Evolutionary conservation across 2,113 vertebrate species (phyloP).

Genomic region (Noturus placidus): DNA sequence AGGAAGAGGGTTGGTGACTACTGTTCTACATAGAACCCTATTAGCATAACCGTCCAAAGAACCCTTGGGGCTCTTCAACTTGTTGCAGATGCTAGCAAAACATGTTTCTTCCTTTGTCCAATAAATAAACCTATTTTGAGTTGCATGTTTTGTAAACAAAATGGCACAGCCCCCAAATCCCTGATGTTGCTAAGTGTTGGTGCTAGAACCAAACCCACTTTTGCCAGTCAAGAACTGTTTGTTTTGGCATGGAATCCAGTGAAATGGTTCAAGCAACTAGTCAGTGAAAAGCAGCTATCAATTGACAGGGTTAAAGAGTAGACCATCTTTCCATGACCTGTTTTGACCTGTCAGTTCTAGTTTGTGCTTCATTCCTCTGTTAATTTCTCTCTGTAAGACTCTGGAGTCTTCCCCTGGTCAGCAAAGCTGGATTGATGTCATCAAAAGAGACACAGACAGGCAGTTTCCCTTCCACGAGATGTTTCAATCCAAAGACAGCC

Average conservation of each 20-base stretch:
- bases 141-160: neutral
- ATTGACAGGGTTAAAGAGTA: neutral
- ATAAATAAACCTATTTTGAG: neutral
- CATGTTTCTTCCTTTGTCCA: neutral
- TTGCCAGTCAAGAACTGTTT: neutral
- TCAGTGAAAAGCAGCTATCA: neutral
- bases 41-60: neutral
- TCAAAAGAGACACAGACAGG: constrained; percentile 82
- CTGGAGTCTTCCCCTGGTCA: constrained; percentile 72
- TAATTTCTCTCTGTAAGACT: constrained; percentile 51
- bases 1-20: too few relatives aligned
- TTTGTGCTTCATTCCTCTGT: neutral
- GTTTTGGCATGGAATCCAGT: neutral
- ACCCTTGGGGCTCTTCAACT: too few relatives aligned
- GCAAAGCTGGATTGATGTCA: constrained; percentile 85
- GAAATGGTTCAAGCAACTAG: neutral
- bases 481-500: constrained; percentile 84
- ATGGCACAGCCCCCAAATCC: neutral
- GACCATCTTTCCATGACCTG: neutral
- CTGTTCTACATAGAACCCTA: neutral
- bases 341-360: neutral
- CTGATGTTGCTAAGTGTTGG: neutral
- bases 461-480: constrained; percentile 92
- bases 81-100: neutral
- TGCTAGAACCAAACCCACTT: neutral